These are phyloP conservation scores for Tokudaia muenninki DNA, from an alignment of 2,797 vertebrate species.

Conservation along the genomic window DNA sequence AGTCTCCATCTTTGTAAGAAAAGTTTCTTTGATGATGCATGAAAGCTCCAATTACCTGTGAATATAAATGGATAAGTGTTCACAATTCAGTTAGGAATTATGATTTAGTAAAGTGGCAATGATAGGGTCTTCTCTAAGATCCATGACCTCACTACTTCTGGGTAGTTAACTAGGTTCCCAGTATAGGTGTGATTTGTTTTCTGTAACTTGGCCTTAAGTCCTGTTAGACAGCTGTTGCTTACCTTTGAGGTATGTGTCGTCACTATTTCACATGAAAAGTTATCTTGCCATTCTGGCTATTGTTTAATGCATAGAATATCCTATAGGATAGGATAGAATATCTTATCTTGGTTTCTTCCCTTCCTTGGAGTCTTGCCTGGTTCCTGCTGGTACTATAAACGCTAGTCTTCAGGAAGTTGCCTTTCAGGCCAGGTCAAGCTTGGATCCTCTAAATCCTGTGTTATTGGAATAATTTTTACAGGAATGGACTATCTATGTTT, in stretches of 20 bases:
- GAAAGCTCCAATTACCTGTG: neutral
- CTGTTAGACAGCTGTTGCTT: neutral
- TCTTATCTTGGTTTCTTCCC: neutral
- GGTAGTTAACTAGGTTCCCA: neutral
- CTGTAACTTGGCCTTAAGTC: neutral
- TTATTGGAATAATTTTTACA: neutral
- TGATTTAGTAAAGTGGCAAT: neutral
- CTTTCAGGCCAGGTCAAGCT: neutral
- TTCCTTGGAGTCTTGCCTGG: neutral
- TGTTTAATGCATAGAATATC: neutral
- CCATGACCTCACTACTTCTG: neutral
- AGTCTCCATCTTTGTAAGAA: neutral
- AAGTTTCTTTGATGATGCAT: neutral
- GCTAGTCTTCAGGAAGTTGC: neutral
- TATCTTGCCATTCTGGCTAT: neutral
- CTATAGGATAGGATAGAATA: neutral
- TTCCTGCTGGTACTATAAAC: neutral
- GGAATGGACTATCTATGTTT: neutral
- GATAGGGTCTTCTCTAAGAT: neutral
- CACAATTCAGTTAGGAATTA: neutral
- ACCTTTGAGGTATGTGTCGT: neutral
- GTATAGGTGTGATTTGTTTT: neutral
- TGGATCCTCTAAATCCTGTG: neutral
- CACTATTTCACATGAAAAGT: neutral
- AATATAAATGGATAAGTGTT: neutral